A percentile compares a stretch with the other conserved stretches of the same genome.
phyloP scores from a whole-genome alignment of 1,140 invertebrate species.

The Papilio machaon region DNA sequence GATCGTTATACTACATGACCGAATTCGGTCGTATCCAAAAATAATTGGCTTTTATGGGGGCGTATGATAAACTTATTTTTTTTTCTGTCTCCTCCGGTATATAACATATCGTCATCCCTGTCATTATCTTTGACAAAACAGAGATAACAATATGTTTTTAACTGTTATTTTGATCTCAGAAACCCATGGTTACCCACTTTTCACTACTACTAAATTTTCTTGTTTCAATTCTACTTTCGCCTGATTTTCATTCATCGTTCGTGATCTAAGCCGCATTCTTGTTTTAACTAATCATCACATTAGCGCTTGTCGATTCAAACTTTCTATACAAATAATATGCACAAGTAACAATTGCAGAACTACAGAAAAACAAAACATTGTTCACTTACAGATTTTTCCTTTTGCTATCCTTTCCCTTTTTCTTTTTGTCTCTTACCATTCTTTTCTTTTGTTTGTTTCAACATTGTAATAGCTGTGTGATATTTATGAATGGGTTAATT shows the following conservation, averaged over 20 bases:
- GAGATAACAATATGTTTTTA: too few relatives aligned
- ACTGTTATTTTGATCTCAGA: too few relatives aligned
- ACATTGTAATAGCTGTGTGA: too few relatives aligned
- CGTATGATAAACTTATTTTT: conserved; percentile 44
- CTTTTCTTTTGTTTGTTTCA: conserved; percentile 27
- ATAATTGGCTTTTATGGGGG: conserved; percentile 67
- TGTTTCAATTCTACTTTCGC: conserved; percentile 18
- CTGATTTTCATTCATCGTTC: conserved; percentile 30
- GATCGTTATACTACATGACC: conserved; percentile 58
- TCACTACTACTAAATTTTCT: conserved; percentile 12
- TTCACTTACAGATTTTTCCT: neutral
- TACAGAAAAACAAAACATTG: neutral
- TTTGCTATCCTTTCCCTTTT: neutral
- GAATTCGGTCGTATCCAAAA: conserved; percentile 49
- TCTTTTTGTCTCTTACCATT: conserved; percentile 47
- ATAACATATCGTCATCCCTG: too few relatives aligned
- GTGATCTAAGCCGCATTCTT: conserved; percentile 30
- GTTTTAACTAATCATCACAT: conserved; percentile 35
- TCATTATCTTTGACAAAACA: too few relatives aligned
- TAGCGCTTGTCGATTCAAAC: conserved; percentile 20
- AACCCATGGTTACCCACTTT: neutral
- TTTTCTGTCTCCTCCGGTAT: neutral
- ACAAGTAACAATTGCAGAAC: conserved; percentile 5
- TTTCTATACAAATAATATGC: conserved; percentile 35
- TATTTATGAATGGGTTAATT: too few relatives aligned